Base-by-base conservation (phyloP, 2,888 invertebrate species). In the Pycnomerus fuliginosus region DNA sequence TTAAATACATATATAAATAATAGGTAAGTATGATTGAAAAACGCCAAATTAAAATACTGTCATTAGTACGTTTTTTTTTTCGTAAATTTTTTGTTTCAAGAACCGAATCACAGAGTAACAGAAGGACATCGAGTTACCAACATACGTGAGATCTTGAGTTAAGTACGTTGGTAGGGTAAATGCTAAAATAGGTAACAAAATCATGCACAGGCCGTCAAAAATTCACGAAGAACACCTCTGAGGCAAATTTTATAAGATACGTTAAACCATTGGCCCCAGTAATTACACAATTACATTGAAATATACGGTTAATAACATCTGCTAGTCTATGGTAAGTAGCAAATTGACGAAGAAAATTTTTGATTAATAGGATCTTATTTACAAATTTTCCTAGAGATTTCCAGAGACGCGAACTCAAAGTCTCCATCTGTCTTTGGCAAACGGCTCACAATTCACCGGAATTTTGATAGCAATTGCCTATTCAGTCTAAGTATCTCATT, bases 221-320 rank as follows among this genome's bases (percentile, higher is more conserved):
- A 35, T 30, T n/a, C n/a, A n/a, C n/a, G n/a, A n/a, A n/a, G n/a
- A n/a, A n/a, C 36, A 55, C 42, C 41, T 65, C 67, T 67, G 68
- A 68, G 67, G 68, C 68, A 64, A 62, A 44, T 55, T 61, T 32
- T 61, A 64, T 69, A 66, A 68, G 68, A 69, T 68, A 68, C 65
- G 65, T 64, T 60, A 55, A 60, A 62, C 52, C 58, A 64, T 69
- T 70, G 70, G 70, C 70, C 70, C 70, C 70, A 69, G 70, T 59
- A 50, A 52, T 44, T 54, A 52, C 50, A 56, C 54, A 49, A 34
- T 43, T 48, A 44, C 38, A 38, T 49, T 37, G 39, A 48, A 43
- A 39, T 5, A 44, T 39, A 44, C 40, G 41, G 41, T 46, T 40
- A 39, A 40, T 30, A 38, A 38, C 25, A 24, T 43, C 32, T 47